These are phyloP conservation scores for western clawed frog (Xenopus tropicalis) DNA, from an alignment of 2,113 vertebrate genomes.

Conservation along the genomic window DNA sequence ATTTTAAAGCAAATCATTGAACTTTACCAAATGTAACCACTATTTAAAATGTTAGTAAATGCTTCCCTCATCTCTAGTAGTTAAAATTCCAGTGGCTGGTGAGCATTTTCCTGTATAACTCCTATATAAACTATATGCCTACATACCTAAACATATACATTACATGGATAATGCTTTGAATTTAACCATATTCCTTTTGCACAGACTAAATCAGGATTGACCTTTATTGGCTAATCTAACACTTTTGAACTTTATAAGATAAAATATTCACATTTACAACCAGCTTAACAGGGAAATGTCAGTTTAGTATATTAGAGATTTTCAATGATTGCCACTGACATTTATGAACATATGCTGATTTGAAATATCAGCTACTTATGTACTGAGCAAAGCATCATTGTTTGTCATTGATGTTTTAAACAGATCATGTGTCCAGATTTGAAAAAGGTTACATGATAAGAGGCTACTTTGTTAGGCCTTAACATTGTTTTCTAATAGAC, in stretches of 20 bases:
- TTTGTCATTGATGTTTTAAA: conserved; percentile 24
- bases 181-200: background rate
- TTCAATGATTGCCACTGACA: conserved; percentile 33
- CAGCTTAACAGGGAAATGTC: conserved; percentile 38
- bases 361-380: conserved; percentile 32
- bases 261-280: conserved; percentile 34
- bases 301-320: conserved; percentile 41
- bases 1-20: no score
- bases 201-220: conserved; percentile 18
- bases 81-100: no score
- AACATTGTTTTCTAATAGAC: background rate
- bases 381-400: conserved; percentile 24
- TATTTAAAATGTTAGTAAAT: no score
- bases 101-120: no score
- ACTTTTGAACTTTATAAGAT: conserved; percentile 39
- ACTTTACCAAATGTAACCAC: no score
- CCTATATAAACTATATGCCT: no score
- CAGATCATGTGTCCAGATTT: conserved; percentile 1
- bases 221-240: conserved; percentile 36
- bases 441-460: conserved; percentile 12
- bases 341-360: conserved; percentile 36
- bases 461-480: background rate
- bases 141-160: no score
- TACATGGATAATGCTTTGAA: no score
- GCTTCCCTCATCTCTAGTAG: no score